Conservation (phyloP, 2,113 vertebrate genomes). For the Salvelinus namaycush region DNA sequence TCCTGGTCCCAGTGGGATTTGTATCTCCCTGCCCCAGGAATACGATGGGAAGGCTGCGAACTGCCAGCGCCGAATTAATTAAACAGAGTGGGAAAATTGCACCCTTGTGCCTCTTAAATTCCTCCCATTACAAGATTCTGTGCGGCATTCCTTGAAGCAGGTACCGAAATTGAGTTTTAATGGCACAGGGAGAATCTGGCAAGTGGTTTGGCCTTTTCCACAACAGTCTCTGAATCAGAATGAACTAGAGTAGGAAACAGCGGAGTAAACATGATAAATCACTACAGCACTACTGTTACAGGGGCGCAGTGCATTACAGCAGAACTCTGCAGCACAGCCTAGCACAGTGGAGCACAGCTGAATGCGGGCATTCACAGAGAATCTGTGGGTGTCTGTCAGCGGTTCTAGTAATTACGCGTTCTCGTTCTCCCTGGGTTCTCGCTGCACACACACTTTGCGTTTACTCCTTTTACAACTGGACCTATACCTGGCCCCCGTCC, state of each 20-base stretch:
- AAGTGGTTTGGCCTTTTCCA: background rate
- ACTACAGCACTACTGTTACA: background rate
- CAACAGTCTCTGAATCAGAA: constrained; percentile 36
- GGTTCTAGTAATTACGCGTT: constrained; percentile 61
- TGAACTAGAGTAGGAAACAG: constrained; percentile 28
- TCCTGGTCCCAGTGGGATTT: no score
- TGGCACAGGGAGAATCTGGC: constrained; percentile 46
- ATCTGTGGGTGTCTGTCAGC: constrained; percentile 47
- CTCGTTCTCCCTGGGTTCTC: constrained; percentile 42
- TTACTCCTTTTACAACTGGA: constrained; percentile 40
- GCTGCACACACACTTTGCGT: constrained; percentile 47
- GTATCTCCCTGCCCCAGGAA: no score
- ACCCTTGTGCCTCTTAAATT: constrained; percentile 55
- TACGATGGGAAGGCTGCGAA: no score
- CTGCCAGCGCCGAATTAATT: constrained; percentile 42
- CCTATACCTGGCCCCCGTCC: no score
- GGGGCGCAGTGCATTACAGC: background rate
- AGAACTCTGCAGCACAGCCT: background rate
- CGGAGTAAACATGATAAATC: constrained; percentile 9
- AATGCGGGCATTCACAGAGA: constrained; percentile 25
- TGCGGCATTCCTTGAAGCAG: constrained; percentile 47
- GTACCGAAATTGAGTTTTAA: constrained; percentile 57
- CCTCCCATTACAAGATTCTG: constrained; percentile 60
- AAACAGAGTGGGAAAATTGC: constrained; percentile 26
- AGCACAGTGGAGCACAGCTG: constrained; percentile 22